Percentiles rank a stretch among this genome's conserved stretches.
Evolutionary conservation across 2,888 invertebrate genomes (phyloP).

Genomic region (Branchellion lobata): DNA sequence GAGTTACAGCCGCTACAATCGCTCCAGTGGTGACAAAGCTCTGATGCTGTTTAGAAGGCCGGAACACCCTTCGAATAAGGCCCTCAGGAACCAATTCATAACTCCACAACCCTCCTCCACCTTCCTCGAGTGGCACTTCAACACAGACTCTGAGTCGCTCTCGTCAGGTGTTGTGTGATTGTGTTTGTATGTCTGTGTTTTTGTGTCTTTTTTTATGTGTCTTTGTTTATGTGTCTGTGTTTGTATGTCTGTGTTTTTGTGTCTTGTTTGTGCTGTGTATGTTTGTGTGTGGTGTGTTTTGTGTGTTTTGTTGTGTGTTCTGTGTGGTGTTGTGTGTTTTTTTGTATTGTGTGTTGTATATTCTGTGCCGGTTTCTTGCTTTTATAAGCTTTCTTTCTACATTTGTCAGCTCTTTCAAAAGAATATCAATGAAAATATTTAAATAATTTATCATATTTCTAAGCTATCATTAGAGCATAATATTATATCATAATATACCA

Average conservation of each 20-base stretch:
- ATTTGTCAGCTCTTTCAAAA: no score
- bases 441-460: no score
- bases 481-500: no score
- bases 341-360: not conserved
- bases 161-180: slow-evolving; percentile 14
- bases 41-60: not conserved
- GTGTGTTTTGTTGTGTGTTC: not conserved
- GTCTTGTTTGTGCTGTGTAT: no score
- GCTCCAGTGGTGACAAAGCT: not conserved
- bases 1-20: slow-evolving; percentile 20
- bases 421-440: no score
- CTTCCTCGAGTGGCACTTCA: slow-evolving; percentile 10
- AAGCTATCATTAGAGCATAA: no score
- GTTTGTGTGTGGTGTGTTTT: no score
- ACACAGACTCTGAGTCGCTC: slow-evolving; percentile 32
- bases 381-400: no score
- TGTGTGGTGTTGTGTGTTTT: not conserved
- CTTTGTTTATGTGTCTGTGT: not conserved
- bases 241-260: no score
- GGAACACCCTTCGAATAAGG: not conserved
- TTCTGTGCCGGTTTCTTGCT: no score
- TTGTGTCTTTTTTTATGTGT: not conserved
- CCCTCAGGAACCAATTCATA: not conserved
- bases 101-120: not conserved
- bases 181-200: not conserved